Conservation (phyloP, 2,888 invertebrate genomes). For the Papilio protenor region DNA sequence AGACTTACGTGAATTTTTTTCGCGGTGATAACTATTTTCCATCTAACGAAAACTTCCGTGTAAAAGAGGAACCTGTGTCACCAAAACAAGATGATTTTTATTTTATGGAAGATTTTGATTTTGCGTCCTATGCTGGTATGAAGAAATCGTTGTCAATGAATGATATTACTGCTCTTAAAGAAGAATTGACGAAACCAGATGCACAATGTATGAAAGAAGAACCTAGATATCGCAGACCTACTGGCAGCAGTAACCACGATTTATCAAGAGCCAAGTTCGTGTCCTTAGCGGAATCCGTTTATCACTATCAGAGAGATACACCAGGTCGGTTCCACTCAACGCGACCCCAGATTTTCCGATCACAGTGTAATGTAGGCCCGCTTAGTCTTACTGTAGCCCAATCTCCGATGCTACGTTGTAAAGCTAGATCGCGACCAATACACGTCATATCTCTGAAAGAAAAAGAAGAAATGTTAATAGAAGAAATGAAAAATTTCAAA, state of each 20-base stretch:
- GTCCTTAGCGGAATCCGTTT: slow-evolving; percentile 85
- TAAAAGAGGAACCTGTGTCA: slow-evolving; percentile 73
- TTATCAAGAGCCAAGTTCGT: slow-evolving; percentile 78
- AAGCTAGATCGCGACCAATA: slow-evolving; percentile 80
- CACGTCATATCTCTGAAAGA: slow-evolving; percentile 85
- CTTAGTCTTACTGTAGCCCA: slow-evolving; percentile 76
- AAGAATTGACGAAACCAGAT: slow-evolving; percentile 60
- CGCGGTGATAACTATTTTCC: slow-evolving; percentile 71
- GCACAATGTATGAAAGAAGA: slow-evolving; percentile 55
- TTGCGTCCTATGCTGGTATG: slow-evolving; percentile 61
- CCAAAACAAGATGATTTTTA: slow-evolving; percentile 61
- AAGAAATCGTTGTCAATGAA: slow-evolving; percentile 76
- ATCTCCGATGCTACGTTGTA: slow-evolving; percentile 83
- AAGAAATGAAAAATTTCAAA: slow-evolving; percentile 87
- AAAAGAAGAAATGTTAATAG: slow-evolving; percentile 85
- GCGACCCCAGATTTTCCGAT: slow-evolving; percentile 61
- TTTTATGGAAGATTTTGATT: slow-evolving; percentile 59
- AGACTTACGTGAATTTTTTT: slow-evolving; percentile 68
- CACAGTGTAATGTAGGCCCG: slow-evolving; percentile 56
- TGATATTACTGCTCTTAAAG: slow-evolving; percentile 64
- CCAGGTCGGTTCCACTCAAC: slow-evolving; percentile 83
- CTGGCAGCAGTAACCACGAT: slow-evolving; percentile 56
- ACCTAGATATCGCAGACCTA: slow-evolving; percentile 59
- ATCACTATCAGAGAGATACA: slow-evolving; percentile 83
- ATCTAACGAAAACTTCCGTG: slow-evolving; percentile 58